These are phyloP conservation scores for Semotilus atromaculatus DNA, from an alignment of 2,797 vertebrate genomes.

Conservation along the genomic window DNA sequence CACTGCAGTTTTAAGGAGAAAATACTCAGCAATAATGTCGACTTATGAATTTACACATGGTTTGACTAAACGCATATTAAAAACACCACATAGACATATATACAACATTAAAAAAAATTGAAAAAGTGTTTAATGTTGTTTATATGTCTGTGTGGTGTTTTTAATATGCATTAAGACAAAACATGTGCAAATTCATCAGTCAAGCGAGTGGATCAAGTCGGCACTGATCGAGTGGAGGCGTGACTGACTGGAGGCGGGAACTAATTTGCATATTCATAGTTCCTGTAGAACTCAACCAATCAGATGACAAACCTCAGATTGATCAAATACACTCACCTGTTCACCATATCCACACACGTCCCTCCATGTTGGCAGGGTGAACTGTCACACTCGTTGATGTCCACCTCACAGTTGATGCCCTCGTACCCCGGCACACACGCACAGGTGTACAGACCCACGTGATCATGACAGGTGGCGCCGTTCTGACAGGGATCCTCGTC, in stretches of 20 bases:
- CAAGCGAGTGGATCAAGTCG: no score
- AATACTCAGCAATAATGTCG: no score
- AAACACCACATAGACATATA: no score
- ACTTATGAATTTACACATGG: no score
- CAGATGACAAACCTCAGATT: not conserved
- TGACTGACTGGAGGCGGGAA: not conserved
- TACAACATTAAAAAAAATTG: no score
- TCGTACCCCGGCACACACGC: conserved; percentile 84
- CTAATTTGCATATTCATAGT: not conserved
- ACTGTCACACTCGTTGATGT: conserved; percentile 90
- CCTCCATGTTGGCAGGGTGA: conserved; percentile 84
- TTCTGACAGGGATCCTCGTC: conserved; percentile 85
- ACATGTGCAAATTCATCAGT: no score
- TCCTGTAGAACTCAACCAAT: not conserved
- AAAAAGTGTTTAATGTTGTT: no score
- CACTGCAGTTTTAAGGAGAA: no score
- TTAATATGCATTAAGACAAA: no score
- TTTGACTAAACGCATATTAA: no score
- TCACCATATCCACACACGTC: conserved; percentile 82
- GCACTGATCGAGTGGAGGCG: no score
- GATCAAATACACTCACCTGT: conserved; percentile 78
- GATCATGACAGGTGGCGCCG: conserved; percentile 83
- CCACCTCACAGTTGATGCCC: conserved; percentile 84
- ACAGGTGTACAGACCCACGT: conserved; percentile 85
- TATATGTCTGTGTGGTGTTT: no score